phyloP scores from a whole-genome alignment of 2,797 vertebrate species.

The Clarias pachynema region DNA sequence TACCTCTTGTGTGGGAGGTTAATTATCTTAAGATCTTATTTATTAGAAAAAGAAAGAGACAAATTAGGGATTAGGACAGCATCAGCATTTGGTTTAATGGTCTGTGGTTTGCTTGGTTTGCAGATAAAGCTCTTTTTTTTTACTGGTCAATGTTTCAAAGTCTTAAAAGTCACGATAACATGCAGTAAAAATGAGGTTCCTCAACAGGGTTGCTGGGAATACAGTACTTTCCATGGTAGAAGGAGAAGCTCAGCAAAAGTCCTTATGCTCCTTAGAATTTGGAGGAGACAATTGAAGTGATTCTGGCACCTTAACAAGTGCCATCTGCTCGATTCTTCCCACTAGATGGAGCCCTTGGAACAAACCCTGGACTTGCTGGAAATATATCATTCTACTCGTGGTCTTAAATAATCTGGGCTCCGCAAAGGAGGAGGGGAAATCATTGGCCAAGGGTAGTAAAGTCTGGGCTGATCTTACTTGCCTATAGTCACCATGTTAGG shows the following conservation, averaged over 20 bases:
- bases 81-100: not conserved
- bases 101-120: too few species aligned
- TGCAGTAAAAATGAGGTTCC: too few species aligned
- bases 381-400: not conserved
- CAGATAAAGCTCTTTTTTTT: too few species aligned
- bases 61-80: too few species aligned
- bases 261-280: too few species aligned
- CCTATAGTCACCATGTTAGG: not conserved
- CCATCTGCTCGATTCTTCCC: not conserved
- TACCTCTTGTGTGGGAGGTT: too few species aligned
- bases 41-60: too few species aligned
- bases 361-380: not conserved
- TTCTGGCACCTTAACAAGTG: too few species aligned
- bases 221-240: too few species aligned
- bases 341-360: not conserved
- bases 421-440: not conserved
- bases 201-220: too few species aligned
- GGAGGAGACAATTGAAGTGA: not conserved
- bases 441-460: not conserved
- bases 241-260: too few species aligned
- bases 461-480: not conserved
- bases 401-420: not conserved
- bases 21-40: not conserved
- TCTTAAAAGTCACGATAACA: not conserved
- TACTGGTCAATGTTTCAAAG: too few species aligned